Evolutionary conservation across 23 tunicate genomes (phyloP).

Genomic region (Styela clava): DNA sequence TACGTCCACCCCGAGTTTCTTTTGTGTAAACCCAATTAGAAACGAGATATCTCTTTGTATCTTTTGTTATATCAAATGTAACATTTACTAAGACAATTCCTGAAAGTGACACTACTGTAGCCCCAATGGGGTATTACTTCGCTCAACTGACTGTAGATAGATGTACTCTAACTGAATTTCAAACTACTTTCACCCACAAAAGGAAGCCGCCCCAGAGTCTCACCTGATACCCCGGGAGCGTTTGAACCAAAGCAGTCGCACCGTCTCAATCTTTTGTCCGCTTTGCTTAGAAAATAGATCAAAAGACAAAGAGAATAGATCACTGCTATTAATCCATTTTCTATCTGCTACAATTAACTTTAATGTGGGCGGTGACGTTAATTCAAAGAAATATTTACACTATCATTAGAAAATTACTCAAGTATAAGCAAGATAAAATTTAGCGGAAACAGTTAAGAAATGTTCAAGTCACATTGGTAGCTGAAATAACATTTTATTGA

Average conservation of each 20-base stretch:
- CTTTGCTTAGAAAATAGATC: background rate
- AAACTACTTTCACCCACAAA: constrained; percentile 5
- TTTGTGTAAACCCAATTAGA: constrained; percentile 26
- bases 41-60: constrained; percentile 25
- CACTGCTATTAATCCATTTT: background rate
- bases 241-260: constrained; percentile 28
- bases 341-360: background rate
- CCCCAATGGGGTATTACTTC: constrained; percentile 9
- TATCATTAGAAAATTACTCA: too few species aligned
- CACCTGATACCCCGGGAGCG: constrained; percentile 26
- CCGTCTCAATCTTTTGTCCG: constrained; percentile 1
- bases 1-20: background rate
- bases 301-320: background rate
- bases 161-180: constrained; percentile 14
- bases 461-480: too few species aligned
- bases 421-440: too few species aligned
- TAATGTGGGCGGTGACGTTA: background rate
- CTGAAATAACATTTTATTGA: too few species aligned
- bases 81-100: constrained; percentile 23
- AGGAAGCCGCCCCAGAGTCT: background rate
- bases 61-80: constrained; percentile 18
- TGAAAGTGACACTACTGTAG: constrained; percentile 2
- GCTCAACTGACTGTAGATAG: constrained; percentile 23
- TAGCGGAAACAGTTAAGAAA: too few species aligned
- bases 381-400: background rate